Conservation (phyloP, 2,888 invertebrate species). For the Himalopsyche kuldschensis region DNA sequence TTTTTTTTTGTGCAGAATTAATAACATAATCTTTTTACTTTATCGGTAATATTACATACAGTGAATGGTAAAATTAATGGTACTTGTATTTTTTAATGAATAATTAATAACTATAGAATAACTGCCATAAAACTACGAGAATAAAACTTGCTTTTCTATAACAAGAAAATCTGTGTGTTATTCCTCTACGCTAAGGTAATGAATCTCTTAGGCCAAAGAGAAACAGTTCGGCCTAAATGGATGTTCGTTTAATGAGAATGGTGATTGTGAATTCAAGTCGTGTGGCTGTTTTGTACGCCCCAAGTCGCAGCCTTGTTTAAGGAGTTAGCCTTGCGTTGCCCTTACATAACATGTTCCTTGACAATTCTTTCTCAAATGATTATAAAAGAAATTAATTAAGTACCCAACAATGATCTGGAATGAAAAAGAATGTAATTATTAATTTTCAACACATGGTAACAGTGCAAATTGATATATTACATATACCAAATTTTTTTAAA, state of each 20-base stretch:
- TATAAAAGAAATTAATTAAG: neutral
- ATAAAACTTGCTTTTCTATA: neutral
- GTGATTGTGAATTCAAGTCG: slow-evolving; percentile 32
- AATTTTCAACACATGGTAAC: too few relatives aligned
- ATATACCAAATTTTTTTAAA: too few relatives aligned
- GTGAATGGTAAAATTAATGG: too few relatives aligned
- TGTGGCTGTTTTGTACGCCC: slow-evolving; percentile 11
- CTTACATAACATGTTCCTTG: neutral
- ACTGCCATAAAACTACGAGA: neutral
- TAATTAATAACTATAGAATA: neutral
- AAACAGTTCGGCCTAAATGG: slow-evolving; percentile 28
- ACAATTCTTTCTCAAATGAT: neutral
- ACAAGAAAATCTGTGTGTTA: neutral
- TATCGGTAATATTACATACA: too few relatives aligned
- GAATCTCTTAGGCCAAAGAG: slow-evolving; percentile 29
- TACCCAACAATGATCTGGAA: neutral
- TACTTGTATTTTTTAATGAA: too few relatives aligned
- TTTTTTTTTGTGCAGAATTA: too few relatives aligned
- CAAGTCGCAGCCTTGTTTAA: neutral
- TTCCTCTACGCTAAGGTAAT: slow-evolving; percentile 13
- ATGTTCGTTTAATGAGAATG: slow-evolving; percentile 37
- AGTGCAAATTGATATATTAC: too few relatives aligned
- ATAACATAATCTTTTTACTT: too few relatives aligned
- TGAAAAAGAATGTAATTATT: too few relatives aligned
- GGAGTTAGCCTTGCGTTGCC: neutral